Conservation (phyloP, 2,888 invertebrate genomes). For the Elysia crispata region DNA sequence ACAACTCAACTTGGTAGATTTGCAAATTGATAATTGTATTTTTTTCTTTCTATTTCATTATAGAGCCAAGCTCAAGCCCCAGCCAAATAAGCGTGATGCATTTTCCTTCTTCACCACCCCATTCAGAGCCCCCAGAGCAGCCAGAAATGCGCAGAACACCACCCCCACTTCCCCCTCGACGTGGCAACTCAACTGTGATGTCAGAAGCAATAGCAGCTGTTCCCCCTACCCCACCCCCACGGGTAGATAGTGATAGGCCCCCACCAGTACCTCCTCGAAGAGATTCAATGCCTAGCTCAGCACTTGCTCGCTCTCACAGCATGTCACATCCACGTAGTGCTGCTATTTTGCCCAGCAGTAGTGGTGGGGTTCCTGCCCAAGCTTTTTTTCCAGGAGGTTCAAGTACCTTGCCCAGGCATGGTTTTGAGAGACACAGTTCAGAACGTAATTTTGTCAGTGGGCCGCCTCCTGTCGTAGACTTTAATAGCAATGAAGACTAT, state of each 20-base stretch:
- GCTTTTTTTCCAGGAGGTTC: background rate
- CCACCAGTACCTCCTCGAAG: slow-evolving; percentile 83
- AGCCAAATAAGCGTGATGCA: slow-evolving; percentile 26
- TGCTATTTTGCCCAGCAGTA: background rate
- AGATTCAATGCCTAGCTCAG: slow-evolving; percentile 57
- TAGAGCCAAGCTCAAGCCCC: slow-evolving; percentile 47
- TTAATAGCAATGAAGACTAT: slow-evolving; percentile 13
- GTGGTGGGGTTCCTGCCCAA: too few species aligned
- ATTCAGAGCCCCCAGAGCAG: slow-evolving; percentile 49
- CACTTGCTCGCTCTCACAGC: slow-evolving; percentile 42
- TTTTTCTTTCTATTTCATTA: background rate
- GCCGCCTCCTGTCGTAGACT: slow-evolving; percentile 1
- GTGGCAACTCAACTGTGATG: slow-evolving; percentile 70
- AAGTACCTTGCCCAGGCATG: slow-evolving; percentile 32
- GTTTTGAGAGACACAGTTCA: slow-evolving; percentile 39
- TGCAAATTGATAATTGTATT: background rate
- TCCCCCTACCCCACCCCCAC: slow-evolving; percentile 84
- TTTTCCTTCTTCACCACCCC: slow-evolving; percentile 25
- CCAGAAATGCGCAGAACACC: slow-evolving; percentile 56
- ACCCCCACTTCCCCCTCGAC: slow-evolving; percentile 69
- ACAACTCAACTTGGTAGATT: too few species aligned
- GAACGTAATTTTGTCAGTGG: slow-evolving; percentile 36
- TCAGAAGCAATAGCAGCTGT: slow-evolving; percentile 76
- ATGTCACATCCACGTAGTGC: slow-evolving; percentile 52
- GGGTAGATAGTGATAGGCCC: slow-evolving; percentile 81